These are phyloP conservation scores for Listronotus bonariensis DNA, from an alignment of 1,140 invertebrate species.

Conservation along the genomic window DNA sequence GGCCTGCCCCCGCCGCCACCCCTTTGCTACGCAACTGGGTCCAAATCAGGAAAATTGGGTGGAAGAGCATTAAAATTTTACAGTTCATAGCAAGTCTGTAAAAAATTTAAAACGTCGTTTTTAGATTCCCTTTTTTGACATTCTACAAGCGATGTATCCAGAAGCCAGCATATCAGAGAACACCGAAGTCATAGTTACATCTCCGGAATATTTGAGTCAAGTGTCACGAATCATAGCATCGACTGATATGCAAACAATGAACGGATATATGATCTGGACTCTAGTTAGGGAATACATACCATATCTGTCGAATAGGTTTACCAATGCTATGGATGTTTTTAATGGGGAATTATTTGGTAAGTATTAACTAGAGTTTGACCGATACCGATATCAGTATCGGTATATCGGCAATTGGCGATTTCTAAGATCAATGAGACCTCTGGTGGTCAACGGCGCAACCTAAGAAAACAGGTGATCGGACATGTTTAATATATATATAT, in stretches of 20 bases:
- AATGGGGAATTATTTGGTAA: slow-evolving; percentile 59
- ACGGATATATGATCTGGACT: slow-evolving; percentile 68
- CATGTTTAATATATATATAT: no score
- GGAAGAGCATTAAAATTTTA: no score
- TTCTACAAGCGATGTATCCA: slow-evolving; percentile 63
- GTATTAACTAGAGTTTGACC: slow-evolving; percentile 2
- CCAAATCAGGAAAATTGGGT: no score
- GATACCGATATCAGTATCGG: no score
- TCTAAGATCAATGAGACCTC: no score
- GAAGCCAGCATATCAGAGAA: slow-evolving; percentile 58
- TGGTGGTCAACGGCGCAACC: no score
- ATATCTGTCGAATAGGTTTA: slow-evolving; percentile 62
- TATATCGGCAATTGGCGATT: no score
- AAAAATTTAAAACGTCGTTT: slow-evolving; percentile 27
- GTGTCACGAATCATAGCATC: slow-evolving; percentile 62
- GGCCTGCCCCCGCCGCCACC: no score
- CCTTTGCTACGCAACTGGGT: no score
- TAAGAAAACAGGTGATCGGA: no score
- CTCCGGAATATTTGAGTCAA: slow-evolving; percentile 60
- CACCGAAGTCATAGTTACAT: slow-evolving; percentile 62
- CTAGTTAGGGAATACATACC: slow-evolving; percentile 62
- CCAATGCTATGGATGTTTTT: slow-evolving; percentile 60
- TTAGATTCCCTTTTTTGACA: slow-evolving; percentile 62
- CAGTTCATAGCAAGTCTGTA: no score
- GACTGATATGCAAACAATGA: slow-evolving; percentile 62